Base-by-base conservation (phyloP, 2,888 invertebrate genomes). In the Yponomeuta evonymella region DNA sequence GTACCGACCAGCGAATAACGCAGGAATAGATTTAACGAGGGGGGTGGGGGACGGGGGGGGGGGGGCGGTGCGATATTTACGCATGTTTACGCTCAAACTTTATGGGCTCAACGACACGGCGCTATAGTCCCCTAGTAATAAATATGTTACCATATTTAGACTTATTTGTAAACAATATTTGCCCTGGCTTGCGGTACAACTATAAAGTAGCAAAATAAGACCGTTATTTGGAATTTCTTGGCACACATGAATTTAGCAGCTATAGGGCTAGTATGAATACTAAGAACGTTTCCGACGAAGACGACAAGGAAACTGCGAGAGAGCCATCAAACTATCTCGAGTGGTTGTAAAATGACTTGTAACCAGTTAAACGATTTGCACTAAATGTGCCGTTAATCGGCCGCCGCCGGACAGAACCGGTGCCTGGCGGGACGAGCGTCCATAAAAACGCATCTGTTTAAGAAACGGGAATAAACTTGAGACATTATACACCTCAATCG, bases 41-140 rank as follows among this genome's bases (percentile, higher is more conserved):
- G 23, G 23, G 23, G 23, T 0, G 23, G 23, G 23, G 68, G 33
- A n/a, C n/a, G n/a, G 86, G 84, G 23, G 23, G 23, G 23, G 23
- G 23, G 23, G 23, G 68, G 33, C 82, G 87, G 83, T 82, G 85
- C 85, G 87, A 87, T 90, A 89, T 90, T 90, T 88, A 89, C 90
- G 87, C 86, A 79, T 90, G 90, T 90, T 91, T 91, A 91, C 87
- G 88, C 87, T 90, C 83, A 80, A 84, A 86, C 86, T 90, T 91
- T 90, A 91, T 91, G 89, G 90, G 91, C 89, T 75, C 91, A 91
- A 90, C 88, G 90, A 90, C 91, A 90, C 88, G 88, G 82, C 86
- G 87, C 84, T 83, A 85, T 29, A 12, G 10, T 48, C 30, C 29
- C 67, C 9, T 43, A 36, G 48, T 23, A 33, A 36, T 48, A 67